Evolutionary conservation across 2,797 vertebrate genomes (phyloP).

Genomic region (Odontamblyopus rebecca): DNA sequence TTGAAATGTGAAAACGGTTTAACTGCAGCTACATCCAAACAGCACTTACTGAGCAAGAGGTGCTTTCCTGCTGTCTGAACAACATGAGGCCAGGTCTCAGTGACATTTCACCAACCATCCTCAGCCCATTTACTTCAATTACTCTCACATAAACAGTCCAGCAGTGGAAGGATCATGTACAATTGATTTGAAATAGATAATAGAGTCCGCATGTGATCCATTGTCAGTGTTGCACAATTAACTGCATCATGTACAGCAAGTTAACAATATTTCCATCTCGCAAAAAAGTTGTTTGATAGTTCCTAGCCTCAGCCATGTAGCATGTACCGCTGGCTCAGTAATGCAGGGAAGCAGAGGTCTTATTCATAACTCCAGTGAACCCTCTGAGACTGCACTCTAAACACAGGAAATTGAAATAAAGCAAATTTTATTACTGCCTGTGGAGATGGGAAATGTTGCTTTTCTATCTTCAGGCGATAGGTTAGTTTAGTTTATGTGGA

Average conservation of each 20-base stretch:
- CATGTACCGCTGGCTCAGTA: background rate
- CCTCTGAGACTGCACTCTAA: slow-evolving; percentile 15
- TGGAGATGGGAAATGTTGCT: background rate
- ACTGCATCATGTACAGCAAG: background rate
- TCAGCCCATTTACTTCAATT: background rate
- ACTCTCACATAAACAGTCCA: background rate
- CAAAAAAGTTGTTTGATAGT: background rate
- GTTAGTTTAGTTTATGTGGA: background rate
- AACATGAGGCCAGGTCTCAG: background rate
- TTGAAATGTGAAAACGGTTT: slow-evolving; percentile 28
- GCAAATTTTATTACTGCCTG: slow-evolving; percentile 12
- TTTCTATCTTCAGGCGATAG: background rate
- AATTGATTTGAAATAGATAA: background rate
- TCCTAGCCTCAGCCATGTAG: background rate
- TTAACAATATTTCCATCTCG: too few relatives aligned
- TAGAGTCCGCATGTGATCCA: background rate
- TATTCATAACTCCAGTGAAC: slow-evolving; percentile 8
- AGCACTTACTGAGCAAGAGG: background rate
- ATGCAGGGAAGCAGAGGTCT: slow-evolving; percentile 15
- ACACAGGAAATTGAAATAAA: slow-evolving; percentile 26
- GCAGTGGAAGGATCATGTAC: background rate
- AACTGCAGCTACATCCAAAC: slow-evolving; percentile 3
- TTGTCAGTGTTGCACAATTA: slow-evolving; percentile 3
- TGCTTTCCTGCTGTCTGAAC: slow-evolving; percentile 1
- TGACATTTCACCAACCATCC: slow-evolving; percentile 14